Percentiles rank a stretch among this genome's conserved stretches.
Conservation (phyloP, 1,140 invertebrate genomes). For the Cyclargus thomasi region DNA sequence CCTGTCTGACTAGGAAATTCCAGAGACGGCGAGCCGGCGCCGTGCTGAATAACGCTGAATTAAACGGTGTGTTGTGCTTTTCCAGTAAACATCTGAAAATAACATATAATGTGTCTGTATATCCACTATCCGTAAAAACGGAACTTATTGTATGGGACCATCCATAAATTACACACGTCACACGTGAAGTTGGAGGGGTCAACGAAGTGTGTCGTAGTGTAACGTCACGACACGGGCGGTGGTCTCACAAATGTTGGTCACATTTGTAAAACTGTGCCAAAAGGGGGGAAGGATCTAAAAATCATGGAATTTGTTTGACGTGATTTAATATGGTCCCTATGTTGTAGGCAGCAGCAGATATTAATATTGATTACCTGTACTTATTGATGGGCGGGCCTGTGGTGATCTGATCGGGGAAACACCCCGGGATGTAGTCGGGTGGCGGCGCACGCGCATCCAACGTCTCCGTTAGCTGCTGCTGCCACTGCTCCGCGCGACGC, state of each 20-base stretch:
- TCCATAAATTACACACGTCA: no score
- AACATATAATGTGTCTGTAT: no score
- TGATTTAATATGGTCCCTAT: no score
- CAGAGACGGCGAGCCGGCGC: conserved; percentile 92
- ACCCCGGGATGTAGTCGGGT: conserved; percentile 88
- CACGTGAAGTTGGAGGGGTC: no score
- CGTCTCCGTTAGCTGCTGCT: conserved; percentile 85
- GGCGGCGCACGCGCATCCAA: conserved; percentile 86
- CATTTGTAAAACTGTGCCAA: no score
- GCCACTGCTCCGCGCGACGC: conserved; percentile 91
- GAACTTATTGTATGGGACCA: no score
- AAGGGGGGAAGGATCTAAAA: no score
- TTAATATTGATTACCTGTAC: conserved; percentile 78
- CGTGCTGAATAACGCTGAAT: conserved; percentile 82
- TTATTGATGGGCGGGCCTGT: conserved; percentile 92
- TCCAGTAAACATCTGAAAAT: conserved; percentile 87
- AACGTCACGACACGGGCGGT: no score
- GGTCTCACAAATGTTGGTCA: no score
- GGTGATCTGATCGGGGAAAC: conserved; percentile 83
- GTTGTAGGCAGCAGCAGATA: neutral
- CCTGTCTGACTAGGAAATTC: conserved; percentile 95
- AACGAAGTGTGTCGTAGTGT: no score
- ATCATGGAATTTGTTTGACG: no score
- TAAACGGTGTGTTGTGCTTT: conserved; percentile 96
- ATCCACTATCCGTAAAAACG: no score